Percentiles rank a stretch among this genome's conserved stretches.
These are phyloP conservation scores for Lymantria dispar DNA, from an alignment of 2,888 invertebrate genomes.

Conservation along the genomic window DNA sequence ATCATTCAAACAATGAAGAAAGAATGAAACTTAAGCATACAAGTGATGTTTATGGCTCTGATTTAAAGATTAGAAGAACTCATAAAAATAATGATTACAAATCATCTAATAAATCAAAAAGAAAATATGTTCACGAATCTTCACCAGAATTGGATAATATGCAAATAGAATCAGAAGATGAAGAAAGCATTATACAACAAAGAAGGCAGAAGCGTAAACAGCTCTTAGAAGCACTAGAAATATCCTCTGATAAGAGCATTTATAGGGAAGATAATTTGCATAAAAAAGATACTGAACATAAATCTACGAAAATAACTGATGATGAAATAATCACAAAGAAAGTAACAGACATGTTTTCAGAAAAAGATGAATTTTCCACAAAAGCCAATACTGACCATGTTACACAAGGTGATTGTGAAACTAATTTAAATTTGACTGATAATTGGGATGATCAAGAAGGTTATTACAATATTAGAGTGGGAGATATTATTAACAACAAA, in stretches of 20 bases:
- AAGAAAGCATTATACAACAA: constrained; percentile 95
- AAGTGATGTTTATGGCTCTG: constrained; percentile 30
- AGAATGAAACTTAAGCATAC: constrained; percentile 40
- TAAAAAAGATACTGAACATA: constrained; percentile 1
- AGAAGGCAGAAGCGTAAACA: constrained; percentile 93
- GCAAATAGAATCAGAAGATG: constrained; percentile 88
- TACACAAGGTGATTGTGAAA: constrained; percentile 61
- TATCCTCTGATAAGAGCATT: constrained; percentile 24
- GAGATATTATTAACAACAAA: constrained; percentile 91
- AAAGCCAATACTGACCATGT: constrained; percentile 66
- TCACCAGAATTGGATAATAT: constrained; percentile 83
- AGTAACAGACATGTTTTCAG: constrained; percentile 95
- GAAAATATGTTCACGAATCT: constrained; percentile 28
- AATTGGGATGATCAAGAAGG: constrained; percentile 99
- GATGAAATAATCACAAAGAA: constrained; percentile 41
- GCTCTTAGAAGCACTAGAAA: constrained; percentile 84
- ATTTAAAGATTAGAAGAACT: constrained; percentile 24
- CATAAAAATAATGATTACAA: constrained; percentile 24
- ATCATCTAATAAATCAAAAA: constrained; percentile 18
- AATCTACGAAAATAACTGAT: constrained; percentile 11
- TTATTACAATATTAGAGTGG: constrained; percentile 96
- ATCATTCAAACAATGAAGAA: constrained; percentile 32
- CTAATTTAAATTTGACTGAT: constrained; percentile 94
- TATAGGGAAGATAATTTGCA: constrained; percentile 15
- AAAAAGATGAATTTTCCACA: constrained; percentile 92